Conservation (phyloP, 1,140 invertebrate genomes). For the Ceratina japonica region DNA sequence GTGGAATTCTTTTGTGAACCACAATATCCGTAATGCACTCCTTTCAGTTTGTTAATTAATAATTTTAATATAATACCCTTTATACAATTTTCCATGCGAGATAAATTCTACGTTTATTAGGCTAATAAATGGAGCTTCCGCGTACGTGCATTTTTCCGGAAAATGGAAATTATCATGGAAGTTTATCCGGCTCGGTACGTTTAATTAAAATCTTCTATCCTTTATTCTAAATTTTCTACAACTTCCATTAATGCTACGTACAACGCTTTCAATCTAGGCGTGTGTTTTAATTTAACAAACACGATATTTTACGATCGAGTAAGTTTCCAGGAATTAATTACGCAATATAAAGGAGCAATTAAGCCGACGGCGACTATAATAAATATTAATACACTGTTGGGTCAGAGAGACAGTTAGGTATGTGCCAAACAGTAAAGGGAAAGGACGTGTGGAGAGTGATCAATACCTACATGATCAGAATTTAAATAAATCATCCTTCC, state of each 20-base stretch:
- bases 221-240: no score
- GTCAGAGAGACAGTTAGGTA: background rate
- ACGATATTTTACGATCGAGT: background rate
- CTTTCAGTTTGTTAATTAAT: no score
- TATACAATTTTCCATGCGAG: no score
- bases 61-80: no score
- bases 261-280: no score
- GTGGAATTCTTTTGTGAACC: no score
- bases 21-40: no score
- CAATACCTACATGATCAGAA: background rate
- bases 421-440: background rate
- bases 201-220: no score
- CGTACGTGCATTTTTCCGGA: background rate
- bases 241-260: no score
- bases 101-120: no score
- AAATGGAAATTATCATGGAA: constrained; percentile 30
- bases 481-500: constrained; percentile 18
- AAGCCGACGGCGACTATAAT: no score
- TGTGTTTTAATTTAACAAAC: background rate
- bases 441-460: background rate
- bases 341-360: background rate
- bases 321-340: background rate
- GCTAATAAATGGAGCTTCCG: background rate
- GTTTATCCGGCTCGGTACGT: constrained; percentile 16
- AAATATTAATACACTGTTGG: constrained; percentile 2